Percentiles rank a stretch among this genome's conserved stretches.
Evolutionary conservation across 1,140 invertebrate genomes (phyloP).

Genomic region (Myzus persicae): DNA sequence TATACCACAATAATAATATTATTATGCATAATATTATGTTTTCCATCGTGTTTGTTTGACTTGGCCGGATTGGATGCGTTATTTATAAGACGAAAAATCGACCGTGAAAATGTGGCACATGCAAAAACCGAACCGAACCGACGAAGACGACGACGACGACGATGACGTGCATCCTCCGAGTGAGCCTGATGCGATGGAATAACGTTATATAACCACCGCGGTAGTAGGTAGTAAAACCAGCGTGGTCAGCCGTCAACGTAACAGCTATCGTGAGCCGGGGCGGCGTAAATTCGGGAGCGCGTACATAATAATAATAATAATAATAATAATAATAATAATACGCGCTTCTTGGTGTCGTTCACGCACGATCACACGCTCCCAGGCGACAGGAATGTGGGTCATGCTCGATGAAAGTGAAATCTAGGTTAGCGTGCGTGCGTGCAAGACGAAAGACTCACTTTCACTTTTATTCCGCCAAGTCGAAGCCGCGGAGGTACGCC

Average conservation of each 20-base stretch:
- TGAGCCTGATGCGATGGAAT: background rate
- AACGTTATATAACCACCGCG: slow-evolving; percentile 26
- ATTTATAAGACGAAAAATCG: background rate
- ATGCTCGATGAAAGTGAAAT: slow-evolving; percentile 57
- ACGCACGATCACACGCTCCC: slow-evolving; percentile 49
- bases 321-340: background rate
- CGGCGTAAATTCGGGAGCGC: background rate
- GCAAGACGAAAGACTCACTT: slow-evolving; percentile 55
- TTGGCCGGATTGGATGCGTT: background rate
- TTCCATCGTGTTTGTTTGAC: background rate
- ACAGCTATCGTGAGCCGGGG: background rate
- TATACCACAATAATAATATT: background rate
- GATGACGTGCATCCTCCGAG: background rate
- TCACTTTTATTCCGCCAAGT: slow-evolving; percentile 55
- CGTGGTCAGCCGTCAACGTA: slow-evolving; percentile 21
- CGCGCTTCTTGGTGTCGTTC: slow-evolving; percentile 40
- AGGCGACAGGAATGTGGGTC: slow-evolving; percentile 40
- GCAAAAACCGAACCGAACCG: background rate
- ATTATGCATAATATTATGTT: background rate
- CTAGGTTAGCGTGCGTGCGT: slow-evolving; percentile 56
- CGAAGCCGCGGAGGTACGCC: background rate
- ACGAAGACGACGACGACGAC: too few relatives aligned
- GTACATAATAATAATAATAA: background rate
- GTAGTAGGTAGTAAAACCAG: background rate
- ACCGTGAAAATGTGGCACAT: slow-evolving; percentile 25